Conservation (phyloP, 2,797 vertebrate species). For the Capromys pilorides region DNA sequence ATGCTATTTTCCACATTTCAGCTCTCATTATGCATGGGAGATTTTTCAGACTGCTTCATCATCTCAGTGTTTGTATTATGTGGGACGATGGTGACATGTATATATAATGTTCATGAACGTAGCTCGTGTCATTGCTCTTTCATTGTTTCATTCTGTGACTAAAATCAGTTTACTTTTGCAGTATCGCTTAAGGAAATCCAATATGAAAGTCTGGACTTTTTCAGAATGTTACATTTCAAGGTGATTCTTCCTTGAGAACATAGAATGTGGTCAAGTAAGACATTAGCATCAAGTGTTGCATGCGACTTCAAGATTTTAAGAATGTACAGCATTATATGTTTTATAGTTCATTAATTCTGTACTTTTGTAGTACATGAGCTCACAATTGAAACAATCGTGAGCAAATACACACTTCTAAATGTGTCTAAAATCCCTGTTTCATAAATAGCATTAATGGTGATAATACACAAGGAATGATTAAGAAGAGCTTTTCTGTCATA, state of each 20-base stretch:
- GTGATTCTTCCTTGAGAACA: constrained; percentile 64
- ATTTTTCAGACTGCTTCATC: constrained; percentile 55
- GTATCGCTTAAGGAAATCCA: constrained; percentile 67
- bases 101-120: not conserved
- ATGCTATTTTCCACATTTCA: constrained; percentile 36
- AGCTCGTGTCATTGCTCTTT: constrained; percentile 31
- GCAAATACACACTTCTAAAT: not conserved
- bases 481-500: not conserved
- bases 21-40: not conserved
- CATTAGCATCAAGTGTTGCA: constrained; percentile 57
- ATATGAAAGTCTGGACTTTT: constrained; percentile 61
- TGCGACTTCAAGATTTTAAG: constrained; percentile 54
- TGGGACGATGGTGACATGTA: not conserved
- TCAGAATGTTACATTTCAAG: constrained; percentile 69
- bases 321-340: constrained; percentile 54
- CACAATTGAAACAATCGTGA: constrained; percentile 31
- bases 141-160: constrained; percentile 51
- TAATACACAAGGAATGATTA: not conserved
- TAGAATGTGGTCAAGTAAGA: constrained; percentile 63
- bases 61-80: constrained; percentile 19
- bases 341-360: constrained; percentile 53
- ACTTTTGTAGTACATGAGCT: not conserved
- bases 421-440: not conserved
- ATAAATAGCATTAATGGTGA: not conserved
- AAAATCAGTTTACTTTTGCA: constrained; percentile 66